Evolutionary conservation across 2,113 vertebrate genomes (phyloP).

Genomic region (Rallus limicola): DNA sequence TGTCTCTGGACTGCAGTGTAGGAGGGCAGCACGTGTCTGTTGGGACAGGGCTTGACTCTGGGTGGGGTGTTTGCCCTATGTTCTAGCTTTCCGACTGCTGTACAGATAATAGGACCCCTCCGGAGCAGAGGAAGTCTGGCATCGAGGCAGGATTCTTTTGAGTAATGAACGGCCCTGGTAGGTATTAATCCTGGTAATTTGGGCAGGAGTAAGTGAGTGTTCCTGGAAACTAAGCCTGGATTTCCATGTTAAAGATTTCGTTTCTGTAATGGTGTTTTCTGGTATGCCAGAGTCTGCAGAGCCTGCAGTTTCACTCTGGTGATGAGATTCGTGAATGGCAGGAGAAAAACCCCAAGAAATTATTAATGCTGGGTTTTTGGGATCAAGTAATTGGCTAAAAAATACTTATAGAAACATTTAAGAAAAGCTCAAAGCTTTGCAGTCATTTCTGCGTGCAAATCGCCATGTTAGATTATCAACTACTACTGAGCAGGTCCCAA

Average conservation of each 20-base stretch:
- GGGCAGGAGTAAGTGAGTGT: background rate
- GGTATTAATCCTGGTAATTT: background rate
- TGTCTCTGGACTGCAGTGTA: background rate
- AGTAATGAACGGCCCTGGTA: background rate
- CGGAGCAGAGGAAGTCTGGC: constrained; percentile 1
- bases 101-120: background rate
- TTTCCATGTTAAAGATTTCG: background rate
- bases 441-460: background rate
- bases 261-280: background rate
- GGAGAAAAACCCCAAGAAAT: background rate
- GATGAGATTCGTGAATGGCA: background rate
- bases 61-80: background rate
- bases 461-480: background rate
- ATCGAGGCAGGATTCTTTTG: constrained; percentile 8
- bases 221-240: background rate
- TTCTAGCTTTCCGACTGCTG: constrained; percentile 20
- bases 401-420: background rate
- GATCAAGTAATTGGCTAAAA: background rate
- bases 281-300: background rate
- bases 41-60: background rate
- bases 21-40: background rate
- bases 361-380: background rate
- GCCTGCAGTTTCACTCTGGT: background rate
- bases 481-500: background rate
- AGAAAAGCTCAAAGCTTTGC: background rate